phyloP scores from a whole-genome alignment of 2,113 vertebrate genomes.

The Alligator sinensis region DNA sequence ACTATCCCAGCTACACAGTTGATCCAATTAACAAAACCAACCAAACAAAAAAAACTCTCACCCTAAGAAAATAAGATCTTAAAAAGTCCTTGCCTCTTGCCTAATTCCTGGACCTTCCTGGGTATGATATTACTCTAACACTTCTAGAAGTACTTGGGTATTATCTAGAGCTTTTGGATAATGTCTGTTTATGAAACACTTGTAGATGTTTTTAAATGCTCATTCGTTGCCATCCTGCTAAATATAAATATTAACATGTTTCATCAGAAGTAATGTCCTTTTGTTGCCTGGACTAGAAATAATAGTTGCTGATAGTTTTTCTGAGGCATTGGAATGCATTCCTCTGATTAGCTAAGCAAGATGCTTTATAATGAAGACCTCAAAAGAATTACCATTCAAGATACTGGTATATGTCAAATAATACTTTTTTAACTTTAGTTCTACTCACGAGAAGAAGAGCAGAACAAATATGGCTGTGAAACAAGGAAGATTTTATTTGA shows the following conservation, averaged over 20 bases:
- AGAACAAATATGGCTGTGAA: constrained; percentile 97
- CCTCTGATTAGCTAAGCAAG: neutral
- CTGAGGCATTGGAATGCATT: neutral
- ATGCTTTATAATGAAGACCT: neutral
- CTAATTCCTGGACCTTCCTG: no score
- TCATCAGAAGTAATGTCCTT: neutral
- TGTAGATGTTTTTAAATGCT: neutral
- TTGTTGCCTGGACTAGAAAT: neutral
- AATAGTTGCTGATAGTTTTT: neutral
- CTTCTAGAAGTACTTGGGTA: neutral
- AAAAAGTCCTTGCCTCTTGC: no score
- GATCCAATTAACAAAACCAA: no score
- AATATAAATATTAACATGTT: neutral
- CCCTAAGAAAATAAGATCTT: no score
- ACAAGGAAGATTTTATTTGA: constrained; percentile 94
- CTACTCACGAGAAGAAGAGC: constrained; percentile 99
- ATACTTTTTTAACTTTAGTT: constrained; percentile 79
- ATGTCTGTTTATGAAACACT: neutral
- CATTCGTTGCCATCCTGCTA: neutral
- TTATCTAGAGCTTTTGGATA: neutral
- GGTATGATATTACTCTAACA: neutral
- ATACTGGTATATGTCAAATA: neutral
- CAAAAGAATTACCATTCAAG: neutral
- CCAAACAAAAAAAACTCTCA: no score
- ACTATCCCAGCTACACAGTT: no score